Conservation (phyloP, 2,888 invertebrate species). For the Stomorhina lunata region DNA sequence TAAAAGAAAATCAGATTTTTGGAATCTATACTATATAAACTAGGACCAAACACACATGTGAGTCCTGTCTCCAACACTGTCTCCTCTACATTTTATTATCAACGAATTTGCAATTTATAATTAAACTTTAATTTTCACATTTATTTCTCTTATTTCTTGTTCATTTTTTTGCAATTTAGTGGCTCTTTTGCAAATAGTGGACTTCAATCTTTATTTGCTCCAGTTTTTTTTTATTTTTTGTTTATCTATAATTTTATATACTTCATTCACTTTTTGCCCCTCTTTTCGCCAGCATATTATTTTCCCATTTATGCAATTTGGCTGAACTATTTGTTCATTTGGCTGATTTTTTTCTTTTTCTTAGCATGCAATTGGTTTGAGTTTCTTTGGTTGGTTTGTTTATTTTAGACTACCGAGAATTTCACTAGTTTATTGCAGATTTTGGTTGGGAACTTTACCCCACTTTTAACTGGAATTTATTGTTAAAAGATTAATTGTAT, state of each 20-base stretch:
- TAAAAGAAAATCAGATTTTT: too few species aligned
- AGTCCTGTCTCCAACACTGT: too few species aligned
- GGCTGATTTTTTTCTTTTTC: conserved; percentile 10
- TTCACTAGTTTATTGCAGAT: conserved; percentile 20
- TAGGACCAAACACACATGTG: too few species aligned
- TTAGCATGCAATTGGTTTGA: not conserved
- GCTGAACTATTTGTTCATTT: conserved; percentile 4
- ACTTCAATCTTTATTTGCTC: too few species aligned
- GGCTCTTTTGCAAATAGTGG: not conserved
- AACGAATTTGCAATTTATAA: not conserved
- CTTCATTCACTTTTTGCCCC: not conserved
- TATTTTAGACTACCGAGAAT: conserved; percentile 37
- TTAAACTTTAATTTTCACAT: not conserved
- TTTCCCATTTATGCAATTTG: conserved; percentile 17
- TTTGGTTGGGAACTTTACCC: not conserved
- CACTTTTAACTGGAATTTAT: conserved; percentile 63
- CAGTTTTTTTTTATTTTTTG: not conserved
- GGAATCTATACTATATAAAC: too few species aligned
- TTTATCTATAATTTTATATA: not conserved
- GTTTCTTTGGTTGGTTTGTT: conserved; percentile 39
- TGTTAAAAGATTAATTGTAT: conserved; percentile 65
- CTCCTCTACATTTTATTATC: not conserved
- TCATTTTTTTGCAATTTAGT: conserved; percentile 14
- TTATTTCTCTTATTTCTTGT: not conserved
- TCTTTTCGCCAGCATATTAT: conserved; percentile 36